Conservation (phyloP, 2,113 vertebrate genomes). For the Erpornis zantholeuca region DNA sequence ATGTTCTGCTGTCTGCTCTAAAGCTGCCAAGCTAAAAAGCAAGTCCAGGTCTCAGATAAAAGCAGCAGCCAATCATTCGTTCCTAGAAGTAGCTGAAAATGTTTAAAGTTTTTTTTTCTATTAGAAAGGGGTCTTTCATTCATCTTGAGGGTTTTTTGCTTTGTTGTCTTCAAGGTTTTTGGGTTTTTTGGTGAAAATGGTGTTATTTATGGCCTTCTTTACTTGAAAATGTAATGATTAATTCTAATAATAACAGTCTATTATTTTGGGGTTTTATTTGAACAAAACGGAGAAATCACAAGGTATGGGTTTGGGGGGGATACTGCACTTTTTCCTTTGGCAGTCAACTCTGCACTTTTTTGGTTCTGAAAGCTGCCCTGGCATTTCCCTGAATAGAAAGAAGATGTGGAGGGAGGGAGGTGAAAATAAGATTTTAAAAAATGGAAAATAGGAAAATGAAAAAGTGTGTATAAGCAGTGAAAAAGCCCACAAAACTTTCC, state of each 20-base stretch:
- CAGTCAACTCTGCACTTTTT: background rate
- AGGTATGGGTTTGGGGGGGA: background rate
- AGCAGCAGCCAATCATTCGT: background rate
- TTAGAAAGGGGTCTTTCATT: background rate
- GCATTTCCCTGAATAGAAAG: background rate
- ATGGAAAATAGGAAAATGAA: background rate
- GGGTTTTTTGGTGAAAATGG: background rate
- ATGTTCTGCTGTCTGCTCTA: background rate
- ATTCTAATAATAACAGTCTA: background rate
- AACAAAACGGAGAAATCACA: background rate
- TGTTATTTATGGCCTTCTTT: background rate
- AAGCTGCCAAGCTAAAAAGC: background rate
- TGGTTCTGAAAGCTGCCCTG: background rate
- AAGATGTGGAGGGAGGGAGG: background rate
- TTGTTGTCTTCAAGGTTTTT: rapidly evolving
- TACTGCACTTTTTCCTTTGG: background rate
- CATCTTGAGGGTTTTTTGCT: background rate
- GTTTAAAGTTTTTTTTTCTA: background rate
- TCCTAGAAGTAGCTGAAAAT: background rate
- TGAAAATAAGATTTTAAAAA: background rate
- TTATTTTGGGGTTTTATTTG: background rate
- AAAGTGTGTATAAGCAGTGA: background rate
- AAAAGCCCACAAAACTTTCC: background rate
- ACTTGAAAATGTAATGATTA: background rate
- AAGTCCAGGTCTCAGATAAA: background rate